Evolutionary conservation across 2,797 vertebrate genomes (phyloP), one percentile per base, ranked within the genome.

Genomic region (Chaenodraco wilsoni): DNA sequence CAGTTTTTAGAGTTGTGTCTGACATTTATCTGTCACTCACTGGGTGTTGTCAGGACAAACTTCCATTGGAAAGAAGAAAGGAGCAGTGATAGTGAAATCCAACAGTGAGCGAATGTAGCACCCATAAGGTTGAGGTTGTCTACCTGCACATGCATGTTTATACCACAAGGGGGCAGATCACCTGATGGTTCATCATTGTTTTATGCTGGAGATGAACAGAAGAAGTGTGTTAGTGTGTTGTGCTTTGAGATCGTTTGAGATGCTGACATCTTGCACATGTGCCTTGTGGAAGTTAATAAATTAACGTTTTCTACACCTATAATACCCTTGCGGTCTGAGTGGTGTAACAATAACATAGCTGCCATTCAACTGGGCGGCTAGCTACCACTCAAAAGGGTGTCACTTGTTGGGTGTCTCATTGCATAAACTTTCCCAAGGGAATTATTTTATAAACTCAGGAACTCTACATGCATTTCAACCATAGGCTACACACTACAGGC

Each of bases 11-110:
- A 69, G 55, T 55, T 55, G n/a, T 19, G 48, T 46, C 70, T 63
- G 66, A 82, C 54, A 69, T 55, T 19, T 45, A 67, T 72, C 79
- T 65, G 49, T 65, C 45, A 15, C 56, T 64, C 44, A n/a, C 21
- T 74, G 43, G 31, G 14, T 41, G 43, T 17, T 65, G 33, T 27
- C 75, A 37, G 62, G 66, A 74, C 19, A 76, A 71, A 73, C 27
- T 5, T 81, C 44, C 12, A 17, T 17, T 33, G 43, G 54, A 80
- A 57, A 33, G 65, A 62, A 61, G 46, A 63, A 71, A 69, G 9
- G 17, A 12, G 16, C 49, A 31, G n/a, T 15, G 27, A 71, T 9
- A 8, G 23, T 3, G 33, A 69, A 54, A 69, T 57, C 23, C n/a
- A 31, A 56, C n/a, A 21, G 37, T 44, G 19, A 60, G 52, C 44